These are phyloP conservation scores for Tyrophagus putrescentiae DNA, from an alignment of 1,140 invertebrate genomes.

Conservation along the genomic window DNA sequence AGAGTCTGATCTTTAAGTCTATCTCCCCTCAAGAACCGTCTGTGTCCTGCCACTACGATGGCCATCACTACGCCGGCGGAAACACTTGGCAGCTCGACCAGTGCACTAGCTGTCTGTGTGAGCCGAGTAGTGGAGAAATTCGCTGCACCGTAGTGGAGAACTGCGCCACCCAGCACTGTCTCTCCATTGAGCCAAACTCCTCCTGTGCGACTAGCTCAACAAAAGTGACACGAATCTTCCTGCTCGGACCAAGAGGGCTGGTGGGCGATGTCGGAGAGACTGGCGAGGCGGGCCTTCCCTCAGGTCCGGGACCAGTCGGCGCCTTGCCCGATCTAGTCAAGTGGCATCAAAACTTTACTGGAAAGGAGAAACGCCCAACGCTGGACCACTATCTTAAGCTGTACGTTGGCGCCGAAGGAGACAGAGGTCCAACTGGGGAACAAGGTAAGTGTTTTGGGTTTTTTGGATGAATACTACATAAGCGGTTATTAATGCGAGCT, in stretches of 20 bases:
- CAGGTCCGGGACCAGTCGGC: not conserved
- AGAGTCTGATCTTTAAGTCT: too few species aligned
- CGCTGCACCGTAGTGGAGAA: not conserved
- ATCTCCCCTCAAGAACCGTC: too few species aligned
- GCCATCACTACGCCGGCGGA: not conserved
- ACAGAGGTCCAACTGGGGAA: constrained; percentile 51
- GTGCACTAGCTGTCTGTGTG: not conserved
- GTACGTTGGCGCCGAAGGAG: constrained; percentile 53
- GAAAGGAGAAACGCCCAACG: not conserved
- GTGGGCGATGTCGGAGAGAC: not conserved
- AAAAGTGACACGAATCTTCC: not conserved
- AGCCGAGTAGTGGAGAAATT: not conserved
- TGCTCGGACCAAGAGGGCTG: not conserved
- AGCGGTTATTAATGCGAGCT: too few species aligned
- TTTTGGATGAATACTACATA: too few species aligned
- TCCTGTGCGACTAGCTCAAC: not conserved
- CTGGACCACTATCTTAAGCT: constrained; percentile 4
- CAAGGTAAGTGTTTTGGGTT: too few species aligned
- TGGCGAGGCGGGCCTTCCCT: not conserved
- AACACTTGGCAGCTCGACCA: not conserved
- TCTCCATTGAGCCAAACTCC: not conserved
- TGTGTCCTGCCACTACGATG: not conserved
- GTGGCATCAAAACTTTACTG: not conserved
- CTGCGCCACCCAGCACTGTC: not conserved
- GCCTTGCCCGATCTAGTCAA: not conserved